These are phyloP conservation scores for Lucifuga dentata DNA, from an alignment of 2,113 vertebrate species.

Conservation along the genomic window DNA sequence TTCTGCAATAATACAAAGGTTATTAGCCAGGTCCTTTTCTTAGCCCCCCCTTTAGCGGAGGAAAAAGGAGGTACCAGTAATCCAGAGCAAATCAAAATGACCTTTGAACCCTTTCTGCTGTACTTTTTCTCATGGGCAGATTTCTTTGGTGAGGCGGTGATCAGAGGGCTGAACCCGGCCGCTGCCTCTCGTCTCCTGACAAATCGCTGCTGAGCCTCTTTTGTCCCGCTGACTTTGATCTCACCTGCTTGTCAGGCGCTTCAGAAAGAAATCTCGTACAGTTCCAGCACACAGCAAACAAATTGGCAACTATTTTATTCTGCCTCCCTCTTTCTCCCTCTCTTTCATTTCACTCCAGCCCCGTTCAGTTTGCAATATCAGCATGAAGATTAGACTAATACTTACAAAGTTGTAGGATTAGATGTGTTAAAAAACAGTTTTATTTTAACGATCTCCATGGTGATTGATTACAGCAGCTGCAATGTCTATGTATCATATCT, in stretches of 20 bases:
- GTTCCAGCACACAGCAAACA: constrained; percentile 92
- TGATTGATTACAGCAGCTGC: too few species aligned
- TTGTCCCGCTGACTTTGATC: constrained; percentile 93
- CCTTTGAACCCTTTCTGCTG: constrained; percentile 96
- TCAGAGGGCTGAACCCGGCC: constrained; percentile 90
- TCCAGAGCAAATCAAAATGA: constrained; percentile 95
- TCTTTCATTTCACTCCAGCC: constrained; percentile 23
- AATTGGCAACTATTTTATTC: constrained; percentile 90
- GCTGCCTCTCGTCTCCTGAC: constrained; percentile 94
- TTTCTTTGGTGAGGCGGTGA: constrained; percentile 90
- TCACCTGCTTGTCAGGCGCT: constrained; percentile 94
- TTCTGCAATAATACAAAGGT: constrained; percentile 86
- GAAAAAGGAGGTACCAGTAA: constrained; percentile 91
- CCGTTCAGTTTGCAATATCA: not conserved
- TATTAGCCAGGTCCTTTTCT: constrained; percentile 88
- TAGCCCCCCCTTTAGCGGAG: constrained; percentile 77
- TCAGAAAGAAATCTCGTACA: constrained; percentile 89
- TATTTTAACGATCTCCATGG: too few species aligned
- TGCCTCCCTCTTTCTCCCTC: constrained; percentile 30
- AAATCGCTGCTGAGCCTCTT: constrained; percentile 94
- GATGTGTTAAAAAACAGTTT: too few species aligned
- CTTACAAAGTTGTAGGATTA: too few species aligned
- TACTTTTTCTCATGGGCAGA: constrained; percentile 94
- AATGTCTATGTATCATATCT: too few species aligned
- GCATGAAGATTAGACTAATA: too few species aligned